Evolutionary conservation across 2,888 invertebrate species (phyloP), one percentile per base, ranked within the genome.

Genomic region (Lasioglossum lativentre): DNA sequence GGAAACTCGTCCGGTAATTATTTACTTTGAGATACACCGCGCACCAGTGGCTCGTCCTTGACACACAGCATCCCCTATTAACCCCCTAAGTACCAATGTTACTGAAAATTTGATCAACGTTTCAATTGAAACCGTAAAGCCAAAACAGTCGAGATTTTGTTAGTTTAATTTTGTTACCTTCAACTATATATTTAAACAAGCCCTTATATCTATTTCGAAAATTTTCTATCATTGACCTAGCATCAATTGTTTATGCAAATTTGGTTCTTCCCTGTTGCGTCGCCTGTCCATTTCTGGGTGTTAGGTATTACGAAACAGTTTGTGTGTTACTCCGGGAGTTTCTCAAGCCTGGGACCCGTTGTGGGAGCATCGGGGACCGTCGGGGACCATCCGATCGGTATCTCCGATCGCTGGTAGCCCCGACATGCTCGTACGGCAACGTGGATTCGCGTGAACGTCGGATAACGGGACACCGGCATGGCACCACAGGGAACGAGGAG

Each of bases 391-490:
- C 74, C 45, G 89, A 89, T 89, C 87, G 76, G 83, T 89, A 90
- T 90, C 89, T 82, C 71, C 78, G 87, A 83, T 90, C 90, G 82
- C 79, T 80, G 83, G 82, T 85, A 86, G 83, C 66, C 19, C 27
- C 72, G 73, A 76, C 75, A 52, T 30, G 73, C 78, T 80, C 89
- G 78, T 77, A 80, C 71, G 84, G 82, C 81, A 84, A 84, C 82
- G 85, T 83, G 87, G 89, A 86, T 86, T 89, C 88, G 86, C 89
- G 86, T 71, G 86, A 87, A 84, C 79, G 85, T 86, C 84, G 75
- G 27, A 74, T 90, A 90, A 90, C 90, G 90, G 90, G 74, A 83
- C 86, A 87, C 71, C 56, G 47, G 34, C 34, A 34, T 34, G 34
- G 79, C 59, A 27, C 59, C 27, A 27, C 59, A 27, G 27, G 27